Percentiles rank a stretch among this genome's conserved stretches.
Evolutionary conservation across 1,140 invertebrate genomes (phyloP).

Genomic region (Drosophila parabipectinata): DNA sequence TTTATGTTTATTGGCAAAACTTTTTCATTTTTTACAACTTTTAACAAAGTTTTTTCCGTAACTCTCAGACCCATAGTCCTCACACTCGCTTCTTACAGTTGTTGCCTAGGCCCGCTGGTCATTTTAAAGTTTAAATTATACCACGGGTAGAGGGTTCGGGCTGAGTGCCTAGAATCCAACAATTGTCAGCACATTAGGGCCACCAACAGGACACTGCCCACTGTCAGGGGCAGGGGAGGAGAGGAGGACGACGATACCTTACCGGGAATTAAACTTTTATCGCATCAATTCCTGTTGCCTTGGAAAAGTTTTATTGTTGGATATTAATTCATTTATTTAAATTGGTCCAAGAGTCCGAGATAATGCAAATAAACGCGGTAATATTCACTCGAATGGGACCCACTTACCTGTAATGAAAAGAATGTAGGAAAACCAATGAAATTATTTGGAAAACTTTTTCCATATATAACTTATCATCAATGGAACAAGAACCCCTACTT

Average conservation of each 20-base stretch:
- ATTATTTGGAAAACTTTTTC: background rate
- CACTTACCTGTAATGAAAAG: conserved; percentile 64
- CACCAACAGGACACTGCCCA: background rate
- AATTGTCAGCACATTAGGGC: conserved; percentile 79
- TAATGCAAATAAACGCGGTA: conserved; percentile 48
- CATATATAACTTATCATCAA: too few species aligned
- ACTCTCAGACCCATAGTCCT: conserved; percentile 18
- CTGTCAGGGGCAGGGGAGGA: background rate
- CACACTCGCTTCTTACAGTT: background rate
- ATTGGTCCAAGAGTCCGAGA: conserved; percentile 41
- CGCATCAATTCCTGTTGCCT: conserved; percentile 46
- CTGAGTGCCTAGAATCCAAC: conserved; percentile 61
- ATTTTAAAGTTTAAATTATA: conserved; percentile 79
- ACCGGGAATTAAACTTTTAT: conserved; percentile 56
- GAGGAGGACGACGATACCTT: conserved; percentile 10
- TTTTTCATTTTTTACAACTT: conserved; percentile 79
- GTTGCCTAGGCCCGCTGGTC: conserved; percentile 64
- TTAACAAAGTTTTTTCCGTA: conserved; percentile 53
- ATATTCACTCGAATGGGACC: conserved; percentile 15
- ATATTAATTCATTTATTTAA: conserved; percentile 75
- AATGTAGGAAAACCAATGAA: conserved; percentile 8
- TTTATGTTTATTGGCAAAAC: conserved; percentile 81
- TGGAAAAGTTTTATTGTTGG: conserved; percentile 70
- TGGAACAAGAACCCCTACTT: too few species aligned
- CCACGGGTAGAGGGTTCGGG: conserved; percentile 10